Evolutionary conservation across 2,888 invertebrate species (phyloP), one percentile per base, ranked within the genome.

Genomic region (Exocentrus adspersus): DNA sequence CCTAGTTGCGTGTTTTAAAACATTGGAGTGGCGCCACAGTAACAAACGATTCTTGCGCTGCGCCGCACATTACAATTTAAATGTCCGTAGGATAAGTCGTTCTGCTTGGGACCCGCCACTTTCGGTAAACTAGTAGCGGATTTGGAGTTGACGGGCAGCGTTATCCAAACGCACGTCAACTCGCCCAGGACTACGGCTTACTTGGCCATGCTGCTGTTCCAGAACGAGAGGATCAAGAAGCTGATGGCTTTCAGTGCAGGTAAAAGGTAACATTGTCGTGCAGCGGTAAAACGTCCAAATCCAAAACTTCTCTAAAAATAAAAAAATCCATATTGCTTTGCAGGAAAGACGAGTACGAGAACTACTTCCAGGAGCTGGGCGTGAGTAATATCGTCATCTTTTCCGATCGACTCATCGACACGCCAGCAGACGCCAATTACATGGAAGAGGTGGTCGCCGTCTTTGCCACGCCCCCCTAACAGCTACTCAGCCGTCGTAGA

Each of bases 141-240:
- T 7, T 84, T 88, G 67, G 86, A 88, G 50, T 81, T 93, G 1
- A 86, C 88, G 9, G 94, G 94, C 1, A 90, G 89, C 17, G 89
- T 94, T 0, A 87, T 92, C 0, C 90, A 93, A 75, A 93, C 92
- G 0, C 93, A 94, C 75, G 88, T 92, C 0, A 88, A 90, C 0
- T 92, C 93, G 0, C 92, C 93, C 0, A 86, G 92, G 5, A 90
- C 92, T 43, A 92, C 92, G 0, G 93, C 92, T 0, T 94, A 93
- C 77, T 81, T 93, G 43, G 93, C 92, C 0, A 89, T 89, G 1
- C 85, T 90, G 5, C 80, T 90, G 21, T 82, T 84, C 2, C 86
- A 87, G 17, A 86, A 89, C 24, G 86, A 87, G 62, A 85, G 87
- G 42, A 85, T 88, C 1, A 87, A 87, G 19, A 84, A 85, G 70